Evolutionary conservation across 2,888 invertebrate genomes (phyloP).

Genomic region (Napeogenes inachia): DNA sequence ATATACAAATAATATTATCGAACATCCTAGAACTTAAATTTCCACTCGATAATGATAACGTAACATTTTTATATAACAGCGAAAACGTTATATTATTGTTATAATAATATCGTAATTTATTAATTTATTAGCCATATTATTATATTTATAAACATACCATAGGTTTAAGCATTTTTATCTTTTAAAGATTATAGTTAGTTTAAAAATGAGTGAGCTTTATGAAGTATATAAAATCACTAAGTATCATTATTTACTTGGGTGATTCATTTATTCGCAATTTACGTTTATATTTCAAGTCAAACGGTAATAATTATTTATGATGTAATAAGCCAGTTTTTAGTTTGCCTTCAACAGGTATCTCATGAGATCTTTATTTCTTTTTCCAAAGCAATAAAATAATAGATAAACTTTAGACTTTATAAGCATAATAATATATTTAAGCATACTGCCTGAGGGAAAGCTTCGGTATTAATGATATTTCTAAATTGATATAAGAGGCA

Average conservation of each 20-base stretch:
- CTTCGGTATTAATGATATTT: constrained; percentile 42
- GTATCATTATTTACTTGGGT: constrained; percentile 45
- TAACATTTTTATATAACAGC: constrained; percentile 31
- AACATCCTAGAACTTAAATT: constrained; percentile 22
- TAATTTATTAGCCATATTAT: constrained; percentile 71
- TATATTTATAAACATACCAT: constrained; percentile 77
- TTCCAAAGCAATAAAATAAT: constrained; percentile 71
- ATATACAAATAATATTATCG: constrained; percentile 46
- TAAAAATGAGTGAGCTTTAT: constrained; percentile 75
- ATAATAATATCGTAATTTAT: constrained; percentile 60
- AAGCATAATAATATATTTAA: constrained; percentile 56
- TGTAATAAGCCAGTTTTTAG: constrained; percentile 55
- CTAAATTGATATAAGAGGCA: constrained; percentile 28
- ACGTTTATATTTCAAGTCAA: constrained; percentile 47
- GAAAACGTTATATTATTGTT: constrained; percentile 49
- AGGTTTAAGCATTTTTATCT: constrained; percentile 73
- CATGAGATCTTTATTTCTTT: constrained; percentile 58
- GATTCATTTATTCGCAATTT: constrained; percentile 35
- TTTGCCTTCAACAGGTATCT: constrained; percentile 51
- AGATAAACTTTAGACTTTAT: constrained; percentile 56
- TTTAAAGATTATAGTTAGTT: constrained; percentile 72
- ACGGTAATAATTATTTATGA: neutral
- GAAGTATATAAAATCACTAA: constrained; percentile 28
- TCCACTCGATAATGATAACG: constrained; percentile 50
- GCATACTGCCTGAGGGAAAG: constrained; percentile 63